These are phyloP conservation scores for Rhinogobio ventralis DNA, from an alignment of 2,797 vertebrate species.

Conservation along the genomic window DNA sequence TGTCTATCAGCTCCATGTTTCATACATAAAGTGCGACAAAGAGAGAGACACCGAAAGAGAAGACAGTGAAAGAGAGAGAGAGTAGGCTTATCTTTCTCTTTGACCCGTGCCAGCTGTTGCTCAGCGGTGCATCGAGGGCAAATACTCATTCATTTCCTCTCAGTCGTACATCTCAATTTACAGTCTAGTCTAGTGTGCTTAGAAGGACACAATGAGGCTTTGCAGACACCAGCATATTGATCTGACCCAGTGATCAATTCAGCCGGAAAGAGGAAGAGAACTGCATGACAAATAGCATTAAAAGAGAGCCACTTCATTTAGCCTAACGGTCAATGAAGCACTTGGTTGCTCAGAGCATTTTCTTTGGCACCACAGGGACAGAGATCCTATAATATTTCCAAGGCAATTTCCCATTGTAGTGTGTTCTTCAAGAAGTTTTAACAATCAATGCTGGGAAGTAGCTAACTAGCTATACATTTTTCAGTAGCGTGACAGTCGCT, in stretches of 20 bases:
- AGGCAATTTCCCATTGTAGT: background rate
- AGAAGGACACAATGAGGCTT: conserved; percentile 68
- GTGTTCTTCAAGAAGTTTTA: background rate
- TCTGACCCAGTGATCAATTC: conserved; percentile 66
- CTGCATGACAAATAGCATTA: conserved; percentile 81
- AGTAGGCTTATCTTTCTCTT: conserved; percentile 73
- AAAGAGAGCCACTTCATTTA: conserved; percentile 66
- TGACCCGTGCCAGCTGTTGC: conserved; percentile 81
- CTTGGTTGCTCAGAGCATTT: background rate
- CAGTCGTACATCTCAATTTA: conserved; percentile 75
- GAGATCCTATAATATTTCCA: background rate
- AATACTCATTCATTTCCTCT: conserved; percentile 76
- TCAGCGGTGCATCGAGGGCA: conserved; percentile 74
- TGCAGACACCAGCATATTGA: conserved; percentile 67
- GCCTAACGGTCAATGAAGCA: conserved; percentile 38
- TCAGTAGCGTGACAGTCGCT: background rate
- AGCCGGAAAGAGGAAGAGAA: conserved; percentile 43
- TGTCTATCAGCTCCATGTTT: conserved; percentile 17
- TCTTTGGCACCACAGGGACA: background rate
- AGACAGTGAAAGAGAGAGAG: conserved; percentile 52
- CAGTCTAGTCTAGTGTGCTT: conserved; percentile 71
- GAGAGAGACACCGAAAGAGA: conserved; percentile 50
- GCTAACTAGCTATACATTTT: background rate
- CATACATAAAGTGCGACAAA: conserved; percentile 58
- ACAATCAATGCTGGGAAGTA: background rate